These are phyloP conservation scores for Chrysotoxum bicinctum DNA, from an alignment of 2,888 invertebrate species.

Conservation along the genomic window DNA sequence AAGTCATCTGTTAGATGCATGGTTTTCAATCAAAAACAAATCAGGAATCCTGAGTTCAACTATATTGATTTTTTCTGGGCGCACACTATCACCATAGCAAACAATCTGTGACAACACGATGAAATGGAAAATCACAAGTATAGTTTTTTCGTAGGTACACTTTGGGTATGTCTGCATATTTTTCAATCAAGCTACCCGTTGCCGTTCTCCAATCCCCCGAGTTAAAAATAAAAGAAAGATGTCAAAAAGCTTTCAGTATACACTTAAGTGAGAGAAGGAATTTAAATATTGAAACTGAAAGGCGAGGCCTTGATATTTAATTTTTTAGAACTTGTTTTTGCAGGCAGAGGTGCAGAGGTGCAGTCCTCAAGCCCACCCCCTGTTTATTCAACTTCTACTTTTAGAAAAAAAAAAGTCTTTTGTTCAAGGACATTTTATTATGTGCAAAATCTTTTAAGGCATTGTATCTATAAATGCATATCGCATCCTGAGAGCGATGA, in stretches of 20 bases:
- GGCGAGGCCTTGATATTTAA: slow-evolving; percentile 25
- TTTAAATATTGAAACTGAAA: slow-evolving; percentile 47
- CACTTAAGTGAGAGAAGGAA: slow-evolving; percentile 4
- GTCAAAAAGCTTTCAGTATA: neutral
- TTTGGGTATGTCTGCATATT: neutral
- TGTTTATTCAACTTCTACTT: neutral
- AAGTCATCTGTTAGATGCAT: slow-evolving; percentile 5
- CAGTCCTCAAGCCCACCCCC: neutral
- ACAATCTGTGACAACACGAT: slow-evolving; percentile 21
- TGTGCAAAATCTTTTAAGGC: neutral
- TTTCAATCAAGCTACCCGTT: neutral
- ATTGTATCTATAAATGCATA: neutral
- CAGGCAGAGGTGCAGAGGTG: neutral
- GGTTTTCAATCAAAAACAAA: slow-evolving; percentile 6
- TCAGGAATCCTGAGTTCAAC: neutral
- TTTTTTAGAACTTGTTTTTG: neutral
- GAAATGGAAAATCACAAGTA: slow-evolving; percentile 34
- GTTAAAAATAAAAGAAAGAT: neutral
- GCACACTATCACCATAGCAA: slow-evolving; percentile 22
- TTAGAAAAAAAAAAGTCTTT: neutral
- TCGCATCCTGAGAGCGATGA: neutral
- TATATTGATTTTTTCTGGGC: slow-evolving; percentile 51
- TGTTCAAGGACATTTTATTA: slow-evolving; percentile 33
- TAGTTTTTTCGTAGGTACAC: neutral
- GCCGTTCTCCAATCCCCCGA: neutral